These are phyloP conservation scores for Melieria crassipennis DNA, from an alignment of 2,888 invertebrate genomes.

Conservation along the genomic window DNA sequence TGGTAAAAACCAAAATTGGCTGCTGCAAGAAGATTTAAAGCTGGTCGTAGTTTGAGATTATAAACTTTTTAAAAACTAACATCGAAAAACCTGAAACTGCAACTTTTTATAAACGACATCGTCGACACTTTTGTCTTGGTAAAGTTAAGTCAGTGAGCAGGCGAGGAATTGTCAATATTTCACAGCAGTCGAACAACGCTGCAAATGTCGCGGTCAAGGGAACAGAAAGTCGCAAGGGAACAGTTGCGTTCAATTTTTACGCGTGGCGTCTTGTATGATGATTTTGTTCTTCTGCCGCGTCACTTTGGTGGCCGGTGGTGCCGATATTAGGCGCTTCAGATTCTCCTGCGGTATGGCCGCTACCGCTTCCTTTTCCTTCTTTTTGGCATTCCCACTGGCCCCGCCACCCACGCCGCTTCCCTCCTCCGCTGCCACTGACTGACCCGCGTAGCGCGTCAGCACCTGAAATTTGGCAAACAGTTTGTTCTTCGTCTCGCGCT, in stretches of 20 bases:
- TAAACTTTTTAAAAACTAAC: too few relatives aligned
- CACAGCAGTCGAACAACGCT: too few relatives aligned
- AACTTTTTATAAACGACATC: too few relatives aligned
- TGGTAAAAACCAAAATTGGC: too few relatives aligned
- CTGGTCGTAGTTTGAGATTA: too few relatives aligned
- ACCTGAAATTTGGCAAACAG: conserved; percentile 68
- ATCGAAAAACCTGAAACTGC: too few relatives aligned
- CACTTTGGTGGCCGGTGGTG: conserved; percentile 78
- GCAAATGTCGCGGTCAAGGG: too few relatives aligned
- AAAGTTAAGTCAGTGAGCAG: too few relatives aligned
- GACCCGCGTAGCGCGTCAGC: conserved; percentile 64
- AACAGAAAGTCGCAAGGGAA: too few relatives aligned
- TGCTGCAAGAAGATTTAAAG: too few relatives aligned
- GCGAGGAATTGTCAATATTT: too few relatives aligned
- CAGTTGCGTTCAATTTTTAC: conserved; percentile 53
- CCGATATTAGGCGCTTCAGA: conserved; percentile 73
- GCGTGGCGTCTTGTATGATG: conserved; percentile 72
- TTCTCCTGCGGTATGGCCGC: conserved; percentile 74
- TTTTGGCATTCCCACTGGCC: conserved; percentile 35
- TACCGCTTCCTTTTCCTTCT: conserved; percentile 46
- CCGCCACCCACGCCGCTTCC: not conserved
- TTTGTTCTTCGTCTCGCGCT: conserved; percentile 67
- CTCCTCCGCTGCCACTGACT: conserved; percentile 14
- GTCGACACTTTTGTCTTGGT: too few relatives aligned
- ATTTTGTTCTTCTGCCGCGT: conserved; percentile 86